These are phyloP conservation scores for Cirrhinus mrigala DNA, from an alignment of 2,797 vertebrate species.

Conservation along the genomic window DNA sequence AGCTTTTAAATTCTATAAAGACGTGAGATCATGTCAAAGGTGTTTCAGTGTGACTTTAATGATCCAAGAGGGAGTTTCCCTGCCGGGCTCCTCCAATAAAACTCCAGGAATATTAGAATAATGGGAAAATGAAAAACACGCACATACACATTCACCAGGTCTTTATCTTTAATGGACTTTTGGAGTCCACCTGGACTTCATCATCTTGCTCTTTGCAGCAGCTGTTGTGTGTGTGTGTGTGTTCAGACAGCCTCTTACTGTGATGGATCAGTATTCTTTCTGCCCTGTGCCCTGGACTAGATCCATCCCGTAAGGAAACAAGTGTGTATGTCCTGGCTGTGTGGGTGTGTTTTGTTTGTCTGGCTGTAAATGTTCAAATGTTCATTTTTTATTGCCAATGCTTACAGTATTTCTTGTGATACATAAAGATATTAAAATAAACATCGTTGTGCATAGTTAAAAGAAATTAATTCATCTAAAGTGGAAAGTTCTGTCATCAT, in stretches of 20 bases:
- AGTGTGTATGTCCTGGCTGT: conserved; percentile 68
- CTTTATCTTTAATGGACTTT: conserved; percentile 58
- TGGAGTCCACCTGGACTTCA: conserved; percentile 79
- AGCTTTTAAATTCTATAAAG: conserved; percentile 63
- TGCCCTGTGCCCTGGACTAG: conserved; percentile 80
- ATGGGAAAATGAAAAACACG: conserved; percentile 27
- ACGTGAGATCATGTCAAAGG: conserved; percentile 62
- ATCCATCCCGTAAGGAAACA: conserved; percentile 81
- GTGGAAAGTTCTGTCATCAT: neutral
- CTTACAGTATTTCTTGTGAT: neutral
- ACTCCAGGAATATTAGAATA: conserved; percentile 53
- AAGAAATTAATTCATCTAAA: neutral
- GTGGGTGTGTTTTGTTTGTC: conserved; percentile 35
- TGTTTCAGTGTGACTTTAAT: conserved; percentile 61
- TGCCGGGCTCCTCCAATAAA: conserved; percentile 56
- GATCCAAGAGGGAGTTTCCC: conserved; percentile 59
- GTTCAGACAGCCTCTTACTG: conserved; percentile 66
- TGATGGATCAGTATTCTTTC: conserved; percentile 81
- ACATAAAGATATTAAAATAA: neutral
- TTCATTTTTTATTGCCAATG: neutral
- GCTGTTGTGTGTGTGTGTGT: conserved; percentile 55
- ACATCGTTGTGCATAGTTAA: neutral
- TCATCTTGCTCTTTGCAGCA: conserved; percentile 67
- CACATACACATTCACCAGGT: conserved; percentile 36
- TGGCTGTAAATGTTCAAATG: neutral